A percentile compares a stretch with the other conserved stretches of the same genome.
Conservation (phyloP, 2,797 vertebrate species). For the Dermochelys coriacea region DNA sequence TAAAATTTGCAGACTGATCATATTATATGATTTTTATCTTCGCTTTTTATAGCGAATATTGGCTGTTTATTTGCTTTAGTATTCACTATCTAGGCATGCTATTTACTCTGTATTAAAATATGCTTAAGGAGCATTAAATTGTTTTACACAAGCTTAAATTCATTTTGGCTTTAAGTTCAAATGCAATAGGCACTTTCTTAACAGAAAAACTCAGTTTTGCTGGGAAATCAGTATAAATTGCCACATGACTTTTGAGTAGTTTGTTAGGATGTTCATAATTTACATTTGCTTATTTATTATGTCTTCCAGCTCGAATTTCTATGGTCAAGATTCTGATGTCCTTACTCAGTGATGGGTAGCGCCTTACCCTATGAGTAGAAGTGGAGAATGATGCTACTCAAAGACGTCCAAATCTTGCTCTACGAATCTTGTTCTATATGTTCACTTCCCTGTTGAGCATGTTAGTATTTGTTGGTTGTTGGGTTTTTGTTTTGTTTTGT, state of each 20-base stretch:
- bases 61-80: background rate
- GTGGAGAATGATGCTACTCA: background rate
- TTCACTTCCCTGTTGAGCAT: background rate
- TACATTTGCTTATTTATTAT: background rate
- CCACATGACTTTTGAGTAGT: background rate
- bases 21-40: constrained; percentile 1
- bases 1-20: constrained; percentile 9
- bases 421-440: fast-evolving
- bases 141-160: background rate
- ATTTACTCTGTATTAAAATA: background rate
- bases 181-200: background rate
- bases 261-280: background rate
- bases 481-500: background rate
- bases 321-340: background rate
- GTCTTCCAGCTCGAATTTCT: background rate
- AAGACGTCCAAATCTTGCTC: fast-evolving
- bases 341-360: background rate
- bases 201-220: background rate
- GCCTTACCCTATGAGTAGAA: fast-evolving
- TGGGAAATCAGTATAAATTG: background rate
- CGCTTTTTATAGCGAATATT: background rate
- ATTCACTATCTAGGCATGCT: background rate
- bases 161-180: background rate
- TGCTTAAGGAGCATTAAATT: fast-evolving
- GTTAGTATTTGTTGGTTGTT: background rate